phyloP scores from a whole-genome alignment of 30 jellyfish, hydroid and myxozoan genomes.

The Rhopilema esculentum region DNA sequence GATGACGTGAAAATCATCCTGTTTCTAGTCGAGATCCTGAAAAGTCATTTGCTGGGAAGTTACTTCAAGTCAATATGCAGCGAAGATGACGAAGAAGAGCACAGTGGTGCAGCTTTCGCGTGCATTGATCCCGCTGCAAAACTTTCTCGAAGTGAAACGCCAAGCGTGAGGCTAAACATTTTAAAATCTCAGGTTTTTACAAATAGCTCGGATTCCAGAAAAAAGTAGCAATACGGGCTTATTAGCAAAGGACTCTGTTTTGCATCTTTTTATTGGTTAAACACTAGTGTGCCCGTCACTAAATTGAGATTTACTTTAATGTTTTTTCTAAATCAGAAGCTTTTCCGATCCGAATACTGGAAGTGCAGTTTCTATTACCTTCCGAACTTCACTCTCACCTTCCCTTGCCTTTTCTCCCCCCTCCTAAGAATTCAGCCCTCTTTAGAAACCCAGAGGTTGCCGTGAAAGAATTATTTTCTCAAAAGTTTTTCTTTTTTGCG shows the following conservation, averaged over 20 bases:
- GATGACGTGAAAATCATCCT: slow-evolving; percentile 57
- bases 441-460: too few species aligned
- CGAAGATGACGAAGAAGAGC: slow-evolving; percentile 33
- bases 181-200: slow-evolving; percentile 57
- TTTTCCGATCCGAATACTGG: too few species aligned
- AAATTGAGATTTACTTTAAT: too few species aligned
- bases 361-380: too few species aligned
- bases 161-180: slow-evolving; percentile 47
- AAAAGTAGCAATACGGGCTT: neutral
- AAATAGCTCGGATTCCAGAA: slow-evolving; percentile 5
- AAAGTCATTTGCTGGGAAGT: slow-evolving; percentile 20
- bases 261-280: neutral
- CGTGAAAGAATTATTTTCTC: too few species aligned
- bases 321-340: too few species aligned
- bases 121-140: slow-evolving; percentile 40
- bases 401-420: too few species aligned
- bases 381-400: too few species aligned
- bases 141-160: slow-evolving; percentile 51
- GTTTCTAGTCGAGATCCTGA: slow-evolving; percentile 35
- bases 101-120: slow-evolving; percentile 27
- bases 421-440: too few species aligned
- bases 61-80: slow-evolving; percentile 41
- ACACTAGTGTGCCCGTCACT: too few species aligned
- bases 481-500: too few species aligned
- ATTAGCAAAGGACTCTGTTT: neutral